Conservation (phyloP, 2,888 invertebrate species). For the Lasioglossum zephyrum region DNA sequence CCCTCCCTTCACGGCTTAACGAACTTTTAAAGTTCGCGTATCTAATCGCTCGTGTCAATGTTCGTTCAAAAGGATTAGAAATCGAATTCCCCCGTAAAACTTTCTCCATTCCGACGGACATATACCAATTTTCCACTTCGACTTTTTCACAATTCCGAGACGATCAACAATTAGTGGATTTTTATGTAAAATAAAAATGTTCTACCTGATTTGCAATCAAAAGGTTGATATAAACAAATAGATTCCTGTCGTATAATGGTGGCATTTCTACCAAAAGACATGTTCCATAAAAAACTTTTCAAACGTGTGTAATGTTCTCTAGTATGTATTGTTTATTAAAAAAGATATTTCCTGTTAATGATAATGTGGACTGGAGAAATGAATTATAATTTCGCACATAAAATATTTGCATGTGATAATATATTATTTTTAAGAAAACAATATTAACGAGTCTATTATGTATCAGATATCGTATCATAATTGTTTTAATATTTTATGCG, state of each 20-base stretch:
- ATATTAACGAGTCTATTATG: too few species aligned
- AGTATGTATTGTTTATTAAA: not conserved
- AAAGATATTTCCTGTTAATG: not conserved
- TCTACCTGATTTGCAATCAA: too few species aligned
- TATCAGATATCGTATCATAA: not conserved
- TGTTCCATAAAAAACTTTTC: too few species aligned
- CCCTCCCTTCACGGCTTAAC: conserved; percentile 64
- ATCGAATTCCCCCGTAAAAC: conserved; percentile 74
- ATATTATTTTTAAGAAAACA: not conserved
- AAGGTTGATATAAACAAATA: too few species aligned
- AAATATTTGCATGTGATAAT: not conserved
- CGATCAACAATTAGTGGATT: not conserved
- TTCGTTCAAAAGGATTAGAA: conserved; percentile 53
- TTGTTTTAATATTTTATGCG: not conserved
- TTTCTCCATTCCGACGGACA: conserved; percentile 69
- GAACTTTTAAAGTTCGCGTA: conserved; percentile 78
- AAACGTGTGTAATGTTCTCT: not conserved
- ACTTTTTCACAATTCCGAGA: not conserved
- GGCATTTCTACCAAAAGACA: too few species aligned
- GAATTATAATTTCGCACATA: not conserved
- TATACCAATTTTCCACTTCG: conserved; percentile 1
- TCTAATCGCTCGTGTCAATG: conserved; percentile 80
- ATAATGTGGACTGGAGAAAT: not conserved
- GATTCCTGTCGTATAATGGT: too few species aligned
- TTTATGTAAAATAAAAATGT: too few species aligned